Percentiles rank a stretch among this genome's conserved stretches.
These are phyloP conservation scores for Ypsolopha scabrella DNA, from an alignment of 2,888 invertebrate species.

Conservation along the genomic window DNA sequence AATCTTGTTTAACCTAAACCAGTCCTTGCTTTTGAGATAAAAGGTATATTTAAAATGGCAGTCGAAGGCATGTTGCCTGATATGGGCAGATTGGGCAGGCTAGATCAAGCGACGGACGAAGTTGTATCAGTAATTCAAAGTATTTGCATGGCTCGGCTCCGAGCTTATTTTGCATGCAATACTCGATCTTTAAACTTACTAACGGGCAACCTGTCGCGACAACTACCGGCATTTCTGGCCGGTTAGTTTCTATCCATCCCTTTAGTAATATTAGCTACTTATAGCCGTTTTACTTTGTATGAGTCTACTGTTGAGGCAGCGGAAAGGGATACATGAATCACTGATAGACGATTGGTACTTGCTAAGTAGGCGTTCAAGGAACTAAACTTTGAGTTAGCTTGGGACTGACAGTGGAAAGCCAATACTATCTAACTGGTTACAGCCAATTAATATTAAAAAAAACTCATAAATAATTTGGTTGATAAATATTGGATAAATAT, in stretches of 20 bases:
- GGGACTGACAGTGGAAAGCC: no score
- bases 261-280: constrained; percentile 7
- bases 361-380: no score
- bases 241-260: background rate
- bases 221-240: constrained; percentile 33
- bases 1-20: constrained; percentile 13
- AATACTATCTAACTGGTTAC: no score
- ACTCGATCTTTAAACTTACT: constrained; percentile 35
- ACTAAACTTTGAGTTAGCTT: no score
- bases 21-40: constrained; percentile 30
- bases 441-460: no score
- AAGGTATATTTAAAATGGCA: constrained; percentile 22
- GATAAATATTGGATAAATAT: no score
- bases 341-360: no score
- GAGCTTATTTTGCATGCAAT: constrained; percentile 45
- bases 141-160: constrained; percentile 30
- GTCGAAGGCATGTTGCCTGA: constrained; percentile 32
- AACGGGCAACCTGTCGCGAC: constrained; percentile 41
- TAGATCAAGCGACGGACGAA: constrained; percentile 23
- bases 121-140: constrained; percentile 21
- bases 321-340: constrained; percentile 15
- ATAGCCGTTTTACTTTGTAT: constrained; percentile 9
- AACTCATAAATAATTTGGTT: no score
- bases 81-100: constrained; percentile 32
- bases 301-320: constrained; percentile 1